These are phyloP conservation scores for Clinocottus analis DNA, from an alignment of 2,113 vertebrate genomes.

Conservation along the genomic window DNA sequence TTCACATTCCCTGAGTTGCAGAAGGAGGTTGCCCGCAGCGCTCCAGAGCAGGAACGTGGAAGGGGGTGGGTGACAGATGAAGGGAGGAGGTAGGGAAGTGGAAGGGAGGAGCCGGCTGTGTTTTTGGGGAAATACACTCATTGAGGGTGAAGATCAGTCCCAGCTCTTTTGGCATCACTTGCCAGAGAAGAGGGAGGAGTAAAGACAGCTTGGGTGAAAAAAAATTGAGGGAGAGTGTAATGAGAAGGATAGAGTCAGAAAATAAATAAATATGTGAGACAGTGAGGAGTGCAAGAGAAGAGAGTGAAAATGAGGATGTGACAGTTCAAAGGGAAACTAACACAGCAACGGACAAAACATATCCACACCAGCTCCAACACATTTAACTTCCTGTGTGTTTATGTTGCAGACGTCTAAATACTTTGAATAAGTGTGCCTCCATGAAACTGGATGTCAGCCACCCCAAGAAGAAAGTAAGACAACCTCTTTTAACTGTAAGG, in stretches of 20 bases:
- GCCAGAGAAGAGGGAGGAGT: neutral
- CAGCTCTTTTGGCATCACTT: neutral
- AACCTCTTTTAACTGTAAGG: neutral
- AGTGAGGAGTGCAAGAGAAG: conserved; percentile 10
- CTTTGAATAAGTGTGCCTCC: conserved; percentile 97
- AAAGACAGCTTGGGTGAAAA: neutral
- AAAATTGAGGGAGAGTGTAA: neutral
- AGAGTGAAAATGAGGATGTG: conserved; percentile 22
- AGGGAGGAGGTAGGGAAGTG: conserved; percentile 13
- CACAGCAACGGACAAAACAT: neutral
- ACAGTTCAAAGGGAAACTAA: conserved; percentile 5
- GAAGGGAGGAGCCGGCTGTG: conserved; percentile 12
- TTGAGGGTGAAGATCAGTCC: conserved; percentile 22
- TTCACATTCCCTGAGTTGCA: conserved; percentile 14
- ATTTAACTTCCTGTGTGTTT: conserved; percentile 32
- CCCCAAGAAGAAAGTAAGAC: conserved; percentile 95
- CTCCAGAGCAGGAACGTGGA: neutral
- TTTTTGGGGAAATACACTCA: conserved; percentile 2
- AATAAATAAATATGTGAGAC: neutral
- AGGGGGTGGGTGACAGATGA: conserved; percentile 12
- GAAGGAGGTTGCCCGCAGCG: conserved; percentile 3
- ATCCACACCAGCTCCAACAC: neutral
- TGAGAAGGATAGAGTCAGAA: conserved; percentile 8
- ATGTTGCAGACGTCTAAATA: conserved; percentile 92
- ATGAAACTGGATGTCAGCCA: conserved; percentile 99